These are phyloP conservation scores for Nebria ingens DNA, from an alignment of 1,140 invertebrate genomes.

Conservation along the genomic window DNA sequence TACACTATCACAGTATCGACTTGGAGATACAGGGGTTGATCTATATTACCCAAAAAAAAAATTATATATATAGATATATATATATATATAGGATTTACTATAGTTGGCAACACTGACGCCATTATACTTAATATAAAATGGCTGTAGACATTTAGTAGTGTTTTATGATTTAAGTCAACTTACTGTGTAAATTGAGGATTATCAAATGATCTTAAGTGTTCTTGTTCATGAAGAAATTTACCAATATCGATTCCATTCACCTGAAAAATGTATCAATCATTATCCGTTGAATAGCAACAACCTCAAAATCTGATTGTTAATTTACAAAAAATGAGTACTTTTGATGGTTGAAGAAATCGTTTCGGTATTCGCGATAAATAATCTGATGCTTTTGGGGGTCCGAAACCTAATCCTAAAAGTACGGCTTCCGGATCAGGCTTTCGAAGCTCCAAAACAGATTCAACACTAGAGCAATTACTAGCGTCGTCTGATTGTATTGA, in stretches of 20 bases:
- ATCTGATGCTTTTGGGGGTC: slow-evolving; percentile 42
- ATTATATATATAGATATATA: neutral
- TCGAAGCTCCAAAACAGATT: slow-evolving; percentile 59
- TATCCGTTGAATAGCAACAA: neutral
- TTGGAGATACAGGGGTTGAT: neutral
- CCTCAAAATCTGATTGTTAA: slow-evolving; percentile 3
- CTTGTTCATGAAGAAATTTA: slow-evolving; percentile 32
- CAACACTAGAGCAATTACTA: slow-evolving; percentile 61
- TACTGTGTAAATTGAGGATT: no score
- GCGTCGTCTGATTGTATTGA: slow-evolving; percentile 53
- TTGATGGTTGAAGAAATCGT: slow-evolving; percentile 36
- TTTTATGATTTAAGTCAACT: neutral
- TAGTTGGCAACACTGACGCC: no score
- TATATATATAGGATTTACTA: no score
- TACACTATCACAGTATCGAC: neutral
- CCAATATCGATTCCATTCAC: slow-evolving; percentile 31
- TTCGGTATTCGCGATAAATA: slow-evolving; percentile 54
- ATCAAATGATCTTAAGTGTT: slow-evolving; percentile 19
- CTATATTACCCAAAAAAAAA: neutral
- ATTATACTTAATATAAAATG: no score
- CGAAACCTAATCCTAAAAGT: slow-evolving; percentile 58
- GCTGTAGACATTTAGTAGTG: neutral
- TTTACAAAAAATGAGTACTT: slow-evolving; percentile 19
- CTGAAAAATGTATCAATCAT: slow-evolving; percentile 11
- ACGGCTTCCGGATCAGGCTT: slow-evolving; percentile 66